Evolutionary conservation across 1,140 invertebrate genomes (phyloP).

Genomic region (Bombus consobrinus): DNA sequence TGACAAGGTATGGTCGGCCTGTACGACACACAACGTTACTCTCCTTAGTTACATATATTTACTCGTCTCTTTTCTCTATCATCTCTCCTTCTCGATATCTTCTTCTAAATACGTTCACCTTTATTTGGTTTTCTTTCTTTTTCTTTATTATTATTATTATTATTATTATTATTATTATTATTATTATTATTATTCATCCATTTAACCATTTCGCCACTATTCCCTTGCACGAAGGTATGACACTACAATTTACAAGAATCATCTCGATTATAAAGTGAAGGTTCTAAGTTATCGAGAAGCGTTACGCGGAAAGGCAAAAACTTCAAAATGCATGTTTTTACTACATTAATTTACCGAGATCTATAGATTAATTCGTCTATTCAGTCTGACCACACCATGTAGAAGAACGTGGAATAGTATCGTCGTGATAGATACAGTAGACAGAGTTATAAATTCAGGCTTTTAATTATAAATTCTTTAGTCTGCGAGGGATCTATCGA

Average conservation of each 20-base stretch:
- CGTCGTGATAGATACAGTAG: slow-evolving; percentile 65
- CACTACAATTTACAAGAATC: slow-evolving; percentile 41
- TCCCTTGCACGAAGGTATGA: neutral
- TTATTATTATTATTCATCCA: neutral
- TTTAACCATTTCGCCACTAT: neutral
- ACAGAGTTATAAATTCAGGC: slow-evolving; percentile 68
- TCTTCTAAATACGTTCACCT: neutral
- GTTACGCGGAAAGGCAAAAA: slow-evolving; percentile 58
- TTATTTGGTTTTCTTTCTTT: slow-evolving; percentile 5
- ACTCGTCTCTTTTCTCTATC: slow-evolving; percentile 8
- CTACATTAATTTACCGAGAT: slow-evolving; percentile 48
- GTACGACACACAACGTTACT: slow-evolving; percentile 52
- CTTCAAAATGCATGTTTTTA: slow-evolving; percentile 31
- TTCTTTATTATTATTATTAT: neutral
- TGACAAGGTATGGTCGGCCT: slow-evolving; percentile 70
- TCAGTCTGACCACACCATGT: slow-evolving; percentile 68
- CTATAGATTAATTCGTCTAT: slow-evolving; percentile 63
- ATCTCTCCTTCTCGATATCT: neutral
- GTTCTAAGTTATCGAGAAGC: slow-evolving; percentile 49
- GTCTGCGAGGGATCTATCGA: slow-evolving; percentile 66
- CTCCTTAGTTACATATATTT: neutral
- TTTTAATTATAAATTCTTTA: slow-evolving; percentile 54
- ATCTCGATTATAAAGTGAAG: slow-evolving; percentile 21
- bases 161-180: neutral
- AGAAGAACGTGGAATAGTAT: slow-evolving; percentile 67